Conservation (phyloP, 2,797 vertebrate species). For the Bovichtus diacanthus region DNA sequence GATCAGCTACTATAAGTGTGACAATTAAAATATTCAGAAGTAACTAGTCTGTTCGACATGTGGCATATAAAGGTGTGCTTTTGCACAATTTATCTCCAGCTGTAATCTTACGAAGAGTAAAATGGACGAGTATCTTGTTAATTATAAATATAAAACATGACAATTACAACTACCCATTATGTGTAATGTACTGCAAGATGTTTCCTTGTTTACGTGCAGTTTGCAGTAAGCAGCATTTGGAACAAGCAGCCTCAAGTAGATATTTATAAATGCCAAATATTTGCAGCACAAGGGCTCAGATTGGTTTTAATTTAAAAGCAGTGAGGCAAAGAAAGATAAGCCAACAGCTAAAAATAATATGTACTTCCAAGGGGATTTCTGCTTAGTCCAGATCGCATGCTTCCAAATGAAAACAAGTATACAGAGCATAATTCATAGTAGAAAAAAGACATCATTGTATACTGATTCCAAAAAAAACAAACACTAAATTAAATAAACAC, state of each 20-base stretch:
- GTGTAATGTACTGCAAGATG: neutral
- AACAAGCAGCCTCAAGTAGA: neutral
- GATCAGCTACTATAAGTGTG: neutral
- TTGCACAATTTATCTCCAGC: neutral
- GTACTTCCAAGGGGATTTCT: slow-evolving; percentile 48
- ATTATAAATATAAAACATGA: neutral
- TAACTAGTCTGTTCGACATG: neutral
- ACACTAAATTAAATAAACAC: neutral
- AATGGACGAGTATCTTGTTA: neutral
- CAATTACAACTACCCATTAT: neutral
- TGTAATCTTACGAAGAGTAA: neutral
- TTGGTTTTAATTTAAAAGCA: slow-evolving; percentile 38
- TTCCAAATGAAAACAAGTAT: slow-evolving; percentile 20
- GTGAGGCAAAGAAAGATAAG: slow-evolving; percentile 21
- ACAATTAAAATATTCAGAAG: neutral
- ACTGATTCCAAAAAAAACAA: neutral
- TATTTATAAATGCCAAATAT: slow-evolving; percentile 33
- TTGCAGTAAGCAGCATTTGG: neutral
- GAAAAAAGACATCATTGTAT: neutral
- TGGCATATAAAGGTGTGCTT: neutral
- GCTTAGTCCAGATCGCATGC: neutral
- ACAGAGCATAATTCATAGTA: neutral
- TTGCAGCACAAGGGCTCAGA: slow-evolving; percentile 16
- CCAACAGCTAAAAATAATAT: slow-evolving; percentile 54
- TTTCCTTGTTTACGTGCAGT: slow-evolving; percentile 2